Percentiles rank a stretch among this genome's conserved stretches.
phyloP scores from a whole-genome alignment of 2,888 invertebrate genomes.

The Harpalus rufipes region DNA sequence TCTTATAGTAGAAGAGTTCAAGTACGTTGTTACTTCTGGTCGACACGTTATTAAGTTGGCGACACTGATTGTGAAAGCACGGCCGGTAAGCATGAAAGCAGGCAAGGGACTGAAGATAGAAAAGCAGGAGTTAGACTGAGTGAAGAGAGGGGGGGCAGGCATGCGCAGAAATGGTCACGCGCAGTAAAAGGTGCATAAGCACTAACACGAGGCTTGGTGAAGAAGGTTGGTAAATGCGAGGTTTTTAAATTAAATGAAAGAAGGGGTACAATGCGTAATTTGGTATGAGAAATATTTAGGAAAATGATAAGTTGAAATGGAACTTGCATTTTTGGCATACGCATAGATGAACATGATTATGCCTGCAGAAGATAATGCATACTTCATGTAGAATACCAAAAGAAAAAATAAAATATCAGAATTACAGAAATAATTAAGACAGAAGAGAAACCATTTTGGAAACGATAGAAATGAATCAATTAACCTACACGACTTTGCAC shows the following conservation, averaged over 20 bases:
- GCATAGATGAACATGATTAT: no score
- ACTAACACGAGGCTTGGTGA: neutral
- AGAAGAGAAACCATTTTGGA: no score
- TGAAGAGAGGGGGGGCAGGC: slow-evolving; percentile 6
- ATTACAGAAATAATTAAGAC: no score
- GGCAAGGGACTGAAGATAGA: slow-evolving; percentile 43
- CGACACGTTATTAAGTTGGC: slow-evolving; percentile 53
- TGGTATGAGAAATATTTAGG: no score
- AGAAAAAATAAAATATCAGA: no score
- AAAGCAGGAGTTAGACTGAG: neutral
- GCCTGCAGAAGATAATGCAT: no score
- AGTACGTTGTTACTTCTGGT: slow-evolving; percentile 17
- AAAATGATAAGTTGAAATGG: no score
- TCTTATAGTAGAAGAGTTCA: neutral
- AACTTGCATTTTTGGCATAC: no score
- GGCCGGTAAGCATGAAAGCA: slow-evolving; percentile 54
- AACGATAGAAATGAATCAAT: no score
- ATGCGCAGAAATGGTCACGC: neutral
- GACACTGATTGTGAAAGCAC: slow-evolving; percentile 51
- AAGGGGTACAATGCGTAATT: neutral
- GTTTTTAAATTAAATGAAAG: neutral
- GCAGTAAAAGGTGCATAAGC: slow-evolving; percentile 17
- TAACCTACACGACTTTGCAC: no score
- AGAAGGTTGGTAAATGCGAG: no score
- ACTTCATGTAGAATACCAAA: no score